These are phyloP conservation scores for Micoletzkya japonica DNA, from an alignment of 2,888 invertebrate genomes.

Conservation along the genomic window DNA sequence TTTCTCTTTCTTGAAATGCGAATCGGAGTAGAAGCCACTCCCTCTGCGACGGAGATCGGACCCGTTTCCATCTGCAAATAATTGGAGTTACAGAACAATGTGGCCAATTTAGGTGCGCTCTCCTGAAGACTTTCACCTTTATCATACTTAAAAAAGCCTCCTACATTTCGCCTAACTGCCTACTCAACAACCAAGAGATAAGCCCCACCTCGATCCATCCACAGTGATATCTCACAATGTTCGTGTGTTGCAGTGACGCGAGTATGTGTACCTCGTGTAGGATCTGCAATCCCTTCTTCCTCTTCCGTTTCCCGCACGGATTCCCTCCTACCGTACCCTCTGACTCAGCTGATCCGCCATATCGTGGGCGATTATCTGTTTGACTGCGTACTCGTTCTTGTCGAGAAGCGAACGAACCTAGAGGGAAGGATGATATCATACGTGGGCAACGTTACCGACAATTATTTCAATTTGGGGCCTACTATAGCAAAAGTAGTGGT, in stretches of 20 bases:
- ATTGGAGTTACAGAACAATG: too few species aligned
- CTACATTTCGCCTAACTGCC: not conserved
- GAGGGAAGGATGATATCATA: not conserved
- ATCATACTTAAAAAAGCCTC: not conserved
- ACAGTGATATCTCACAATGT: slow-evolving; percentile 25
- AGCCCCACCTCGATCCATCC: slow-evolving; percentile 23
- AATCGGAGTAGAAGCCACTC: not conserved
- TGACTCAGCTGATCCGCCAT: slow-evolving; percentile 16
- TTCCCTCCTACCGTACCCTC: slow-evolving; percentile 15
- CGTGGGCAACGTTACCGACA: not conserved
- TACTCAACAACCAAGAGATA: not conserved
- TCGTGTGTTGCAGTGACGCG: slow-evolving; percentile 11
- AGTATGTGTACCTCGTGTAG: slow-evolving; percentile 23
- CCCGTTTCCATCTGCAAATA: not conserved
- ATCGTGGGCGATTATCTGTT: slow-evolving; percentile 17
- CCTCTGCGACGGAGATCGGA: not conserved
- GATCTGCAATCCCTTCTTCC: not conserved
- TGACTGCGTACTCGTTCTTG: slow-evolving; percentile 26
- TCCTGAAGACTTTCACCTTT: too few species aligned
- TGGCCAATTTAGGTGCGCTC: too few species aligned
- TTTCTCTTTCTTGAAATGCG: slow-evolving; percentile 6
- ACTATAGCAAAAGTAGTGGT: too few species aligned
- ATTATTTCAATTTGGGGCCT: too few species aligned
- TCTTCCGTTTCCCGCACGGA: not conserved
- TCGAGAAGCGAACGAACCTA: slow-evolving; percentile 19